These are phyloP conservation scores for Leptura quadrifasciata DNA, from an alignment of 2,888 invertebrate species.

Conservation along the genomic window DNA sequence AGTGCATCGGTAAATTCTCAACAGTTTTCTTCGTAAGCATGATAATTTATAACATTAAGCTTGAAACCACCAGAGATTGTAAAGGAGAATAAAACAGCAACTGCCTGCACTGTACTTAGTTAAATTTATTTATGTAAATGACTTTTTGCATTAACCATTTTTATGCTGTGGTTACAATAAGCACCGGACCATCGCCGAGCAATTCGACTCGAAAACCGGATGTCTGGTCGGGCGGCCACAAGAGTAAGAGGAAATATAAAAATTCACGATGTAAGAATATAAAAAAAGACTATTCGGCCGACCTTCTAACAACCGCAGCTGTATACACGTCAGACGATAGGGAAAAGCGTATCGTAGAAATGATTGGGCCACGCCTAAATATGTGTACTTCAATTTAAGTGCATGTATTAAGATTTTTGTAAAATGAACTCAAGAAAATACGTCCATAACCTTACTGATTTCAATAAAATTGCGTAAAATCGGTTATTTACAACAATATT, in stretches of 20 bases:
- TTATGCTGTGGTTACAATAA: slow-evolving; percentile 28
- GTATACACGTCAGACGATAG: background rate
- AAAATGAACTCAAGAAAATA: background rate
- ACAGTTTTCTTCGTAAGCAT: background rate
- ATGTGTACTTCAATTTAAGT: background rate
- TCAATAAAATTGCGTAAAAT: background rate
- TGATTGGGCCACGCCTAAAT: slow-evolving; percentile 7
- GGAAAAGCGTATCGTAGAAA: background rate
- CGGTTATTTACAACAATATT: background rate
- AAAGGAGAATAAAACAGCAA: background rate
- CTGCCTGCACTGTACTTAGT: background rate
- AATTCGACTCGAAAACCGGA: slow-evolving; percentile 56
- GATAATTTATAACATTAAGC: background rate
- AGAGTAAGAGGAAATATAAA: slow-evolving; percentile 57
- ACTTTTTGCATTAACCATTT: slow-evolving; percentile 2
- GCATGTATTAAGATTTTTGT: background rate
- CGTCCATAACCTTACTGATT: background rate
- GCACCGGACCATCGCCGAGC: slow-evolving; percentile 46
- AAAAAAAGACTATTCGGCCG: slow-evolving; percentile 21
- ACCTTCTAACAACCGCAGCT: slow-evolving; percentile 4
- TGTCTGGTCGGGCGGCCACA: slow-evolving; percentile 61
- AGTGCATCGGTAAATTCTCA: background rate
- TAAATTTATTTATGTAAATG: slow-evolving; percentile 12
- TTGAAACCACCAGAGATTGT: background rate
- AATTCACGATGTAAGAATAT: slow-evolving; percentile 54